Base-by-base conservation (phyloP, 2,113 vertebrate genomes). In the Lota lota region DNA sequence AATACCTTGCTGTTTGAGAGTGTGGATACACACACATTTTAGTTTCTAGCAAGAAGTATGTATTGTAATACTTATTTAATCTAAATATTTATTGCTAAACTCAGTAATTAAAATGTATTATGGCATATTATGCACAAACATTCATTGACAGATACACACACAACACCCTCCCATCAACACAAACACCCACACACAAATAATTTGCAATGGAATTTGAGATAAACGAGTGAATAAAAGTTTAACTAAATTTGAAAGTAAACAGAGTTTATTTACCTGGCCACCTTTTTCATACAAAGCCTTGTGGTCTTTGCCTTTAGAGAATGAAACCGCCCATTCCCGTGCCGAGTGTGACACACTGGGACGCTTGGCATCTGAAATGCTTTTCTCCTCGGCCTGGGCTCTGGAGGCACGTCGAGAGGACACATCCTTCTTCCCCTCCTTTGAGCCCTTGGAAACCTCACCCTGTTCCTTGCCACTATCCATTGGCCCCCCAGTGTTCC, bases 381-480 rank as follows among this genome's bases (percentile, higher is more conserved):
- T 91, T 61, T 95, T 96, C 65, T 95, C 95, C 60, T 95, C 94
- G 0, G 90, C 91, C 75, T 95, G 87, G 0, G 93, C 93, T 76
- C 94, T 90, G 0, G 95, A 95, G 15, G 94, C 90, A 1, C 92
- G 92, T 40, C 92, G 88, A 16, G 93, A 88, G 60, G 93, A 90
- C 16, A 92, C 81, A 72, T 92, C 95, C 74, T 93, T 95, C 86
- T 93, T 95, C 57, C 94, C 88, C 64, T 93, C 94, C 90, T 94
- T 92, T 40, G 88, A 80, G 0, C 89, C 89, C 62, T 86, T 84
- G 56, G 73, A 67, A 40, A 33, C 28, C 28, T 88, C 85, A 14
- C 36, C 19, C 21, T 75, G 78, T 58, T 20, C 59, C 56, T 83
- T 85, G 73, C 62, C 73, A 66, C 61, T 87, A 22, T 88, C 83